Base-by-base conservation (phyloP, 2,113 vertebrate species). In the Mohoua ochrocephala region DNA sequence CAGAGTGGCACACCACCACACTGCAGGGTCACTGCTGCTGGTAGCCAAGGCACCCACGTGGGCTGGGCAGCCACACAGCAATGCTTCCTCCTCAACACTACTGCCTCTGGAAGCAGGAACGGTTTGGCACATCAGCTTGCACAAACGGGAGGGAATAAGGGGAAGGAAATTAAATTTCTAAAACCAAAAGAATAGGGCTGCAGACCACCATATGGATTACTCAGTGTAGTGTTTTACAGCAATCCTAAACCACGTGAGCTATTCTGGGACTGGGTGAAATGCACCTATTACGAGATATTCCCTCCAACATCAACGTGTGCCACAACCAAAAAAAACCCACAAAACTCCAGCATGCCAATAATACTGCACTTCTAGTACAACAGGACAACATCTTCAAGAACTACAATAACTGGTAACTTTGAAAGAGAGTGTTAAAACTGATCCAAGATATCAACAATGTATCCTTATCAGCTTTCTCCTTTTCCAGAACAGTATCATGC, bases 21-120 rank as follows among this genome's bases (percentile, higher is more conserved):
- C 31, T 63, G n/a, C 22, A 19, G 52, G 49, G 28, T 26, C 35
- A 7, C 30, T 61, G 64, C 26, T 89, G 56, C 30, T 60, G 27
- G 27, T 15, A n/a, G 12, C 27, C 31, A 83, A 28, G 0, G 8
- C 11, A 31, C 0, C 0, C 10, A 7, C 0, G 0, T 3, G 4
- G 15, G 11, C 45, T 63, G 42, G 45, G 27, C 33, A 75, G 30
- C 52, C 5, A 3, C 2, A 1, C 10, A 85, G 15, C 0, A 2
- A 35, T 14, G 17, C 44, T 52, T 78, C 77, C 52, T 75, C 39
- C 52, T 85, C 57, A 73, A 18, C 18, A 61, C 18, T 6, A 64
- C 5, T 15, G 41, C 22, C 31, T 87, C 70, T 37, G 30, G 13
- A 73, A 73, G 41, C 3, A 4, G 45, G 69, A 90, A 70, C 0